Conservation (phyloP, 1,140 invertebrate species). For the Brachionus sp. region DNA sequence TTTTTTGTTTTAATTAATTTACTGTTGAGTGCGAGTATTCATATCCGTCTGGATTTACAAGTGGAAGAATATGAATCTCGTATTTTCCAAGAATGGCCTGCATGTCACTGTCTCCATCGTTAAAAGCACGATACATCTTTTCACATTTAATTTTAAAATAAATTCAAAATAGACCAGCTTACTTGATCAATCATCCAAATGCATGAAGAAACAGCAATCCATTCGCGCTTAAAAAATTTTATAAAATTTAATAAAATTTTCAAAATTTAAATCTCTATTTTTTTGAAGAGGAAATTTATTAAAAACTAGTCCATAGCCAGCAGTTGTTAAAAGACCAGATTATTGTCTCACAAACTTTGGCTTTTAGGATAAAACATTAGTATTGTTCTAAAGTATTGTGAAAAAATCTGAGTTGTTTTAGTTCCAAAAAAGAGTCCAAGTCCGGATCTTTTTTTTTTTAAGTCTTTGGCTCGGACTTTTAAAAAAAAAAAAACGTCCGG, state of each 20-base stretch:
- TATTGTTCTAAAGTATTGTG: too few species aligned
- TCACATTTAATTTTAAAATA: conserved; percentile 52
- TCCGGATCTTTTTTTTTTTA: too few species aligned
- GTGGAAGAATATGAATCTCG: conserved; percentile 32
- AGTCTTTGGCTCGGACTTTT: too few species aligned
- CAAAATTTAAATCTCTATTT: too few species aligned
- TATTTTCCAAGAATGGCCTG: conserved; percentile 20
- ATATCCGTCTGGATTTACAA: conserved; percentile 46
- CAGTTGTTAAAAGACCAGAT: too few species aligned
- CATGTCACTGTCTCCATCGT: not conserved
- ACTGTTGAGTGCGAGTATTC: conserved; percentile 25
- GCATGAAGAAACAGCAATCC: conserved; percentile 54
- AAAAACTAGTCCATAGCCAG: too few species aligned
- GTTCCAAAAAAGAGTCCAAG: too few species aligned
- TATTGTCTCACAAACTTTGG: too few species aligned
- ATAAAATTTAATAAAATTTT: not conserved
- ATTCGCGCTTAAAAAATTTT: conserved; percentile 50
- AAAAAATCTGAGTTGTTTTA: too few species aligned
- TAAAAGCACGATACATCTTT: not conserved
- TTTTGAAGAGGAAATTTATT: too few species aligned
- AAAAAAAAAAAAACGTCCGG: too few species aligned
- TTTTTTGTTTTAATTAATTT: not conserved
- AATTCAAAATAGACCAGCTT: conserved; percentile 46
- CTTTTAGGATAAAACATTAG: too few species aligned
- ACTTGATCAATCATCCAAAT: conserved; percentile 44